Conservation (phyloP, 2,113 vertebrate genomes). For the Blennius ocellaris region DNA sequence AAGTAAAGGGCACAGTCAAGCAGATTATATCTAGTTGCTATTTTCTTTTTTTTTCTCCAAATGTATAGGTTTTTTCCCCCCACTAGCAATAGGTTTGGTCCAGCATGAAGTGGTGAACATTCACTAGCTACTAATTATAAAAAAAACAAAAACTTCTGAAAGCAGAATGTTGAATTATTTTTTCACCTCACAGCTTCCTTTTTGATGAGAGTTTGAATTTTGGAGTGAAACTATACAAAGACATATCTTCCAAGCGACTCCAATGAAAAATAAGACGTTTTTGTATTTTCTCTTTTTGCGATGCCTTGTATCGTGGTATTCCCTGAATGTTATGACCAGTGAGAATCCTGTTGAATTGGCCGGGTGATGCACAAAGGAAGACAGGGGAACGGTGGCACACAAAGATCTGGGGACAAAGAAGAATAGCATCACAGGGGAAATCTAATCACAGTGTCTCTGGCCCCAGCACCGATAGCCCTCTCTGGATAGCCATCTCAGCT, state of each 20-base stretch:
- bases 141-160: not conserved
- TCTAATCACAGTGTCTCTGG: conserved; percentile 77
- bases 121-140: not conserved
- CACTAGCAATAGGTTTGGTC: not conserved
- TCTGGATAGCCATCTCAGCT: conserved; percentile 71
- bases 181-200: not conserved
- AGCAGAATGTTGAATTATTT: not conserved
- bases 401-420: conserved; percentile 55
- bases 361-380: conserved; percentile 47
- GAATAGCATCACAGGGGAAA: conserved; percentile 71
- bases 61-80: not conserved
- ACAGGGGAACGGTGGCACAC: conserved; percentile 42
- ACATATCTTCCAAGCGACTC: not conserved
- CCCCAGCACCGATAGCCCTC: conserved; percentile 64
- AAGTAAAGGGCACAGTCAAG: no score
- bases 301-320: conserved; percentile 21
- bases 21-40: no score
- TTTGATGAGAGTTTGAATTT: not conserved
- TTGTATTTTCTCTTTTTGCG: not conserved
- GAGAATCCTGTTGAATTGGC: conserved; percentile 40
- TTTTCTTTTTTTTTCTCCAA: no score
- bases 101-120: conserved; percentile 3
- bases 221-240: conserved; percentile 10
- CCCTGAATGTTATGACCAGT: conserved; percentile 12
- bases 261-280: not conserved